Evolutionary conservation across 2,113 vertebrate species (phyloP), one percentile per base, ranked within the genome.

Genomic region (Protomyctophum bolini): DNA sequence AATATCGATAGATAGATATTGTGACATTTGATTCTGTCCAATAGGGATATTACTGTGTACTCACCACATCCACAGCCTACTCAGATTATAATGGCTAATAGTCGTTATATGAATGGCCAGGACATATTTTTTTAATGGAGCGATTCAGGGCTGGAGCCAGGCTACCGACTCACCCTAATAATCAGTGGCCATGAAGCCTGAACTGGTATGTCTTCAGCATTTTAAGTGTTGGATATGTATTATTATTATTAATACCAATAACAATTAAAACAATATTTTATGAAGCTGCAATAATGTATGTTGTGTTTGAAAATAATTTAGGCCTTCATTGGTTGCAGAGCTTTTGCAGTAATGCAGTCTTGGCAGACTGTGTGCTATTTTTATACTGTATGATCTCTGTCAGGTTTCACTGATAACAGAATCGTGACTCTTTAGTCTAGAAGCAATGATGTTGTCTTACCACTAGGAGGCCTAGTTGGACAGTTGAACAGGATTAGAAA

Each of bases 391-490:
- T 4, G 12, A 63, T 63, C 9, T 9, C 10, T 12, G 12, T 63
- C 14, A 21, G 11, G 12, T 9, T 14, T 6, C 0, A 14, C 50
- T n/a, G n/a, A 14, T 58, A 46, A 1, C 21, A 41, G 33, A 41
- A 41, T 6, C 6, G 1, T 28, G 10, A 74, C 10, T 8, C 12
- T 41, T 12, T 59, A 10, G 1, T 0, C 1, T 74, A 41, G 33
- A 41, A 41, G 76, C 57, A 76, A 45, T 63, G 69, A 49, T 14
- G 10, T 41, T 1, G 33, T 73, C 6, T 14, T 6, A 62, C 83
- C 87, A 87, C 87, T 28, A 10, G 73, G 79, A 45, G 82, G 81
- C 55, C 85, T 50, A 58, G 50, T 45, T 63, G 5, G 14, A 61
- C 33, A 58, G 50, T 45, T 63, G 5, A 14, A 61, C 33, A 41